A percentile compares a stretch with the other conserved stretches of the same genome.
phyloP scores from a whole-genome alignment of 2,888 invertebrate genomes.

The Trachelus troglodyta region DNA sequence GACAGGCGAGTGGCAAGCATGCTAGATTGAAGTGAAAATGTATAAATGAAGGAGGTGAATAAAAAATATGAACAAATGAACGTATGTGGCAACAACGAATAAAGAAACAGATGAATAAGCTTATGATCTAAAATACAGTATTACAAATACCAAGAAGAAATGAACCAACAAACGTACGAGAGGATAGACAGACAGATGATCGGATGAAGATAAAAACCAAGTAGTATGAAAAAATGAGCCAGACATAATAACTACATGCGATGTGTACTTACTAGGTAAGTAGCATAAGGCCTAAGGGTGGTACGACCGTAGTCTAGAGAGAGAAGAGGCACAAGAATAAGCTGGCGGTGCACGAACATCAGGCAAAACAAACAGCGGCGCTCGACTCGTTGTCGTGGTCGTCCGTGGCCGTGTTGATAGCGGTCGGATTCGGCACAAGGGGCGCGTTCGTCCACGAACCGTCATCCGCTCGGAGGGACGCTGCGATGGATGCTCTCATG shows the following conservation, averaged over 20 bases:
- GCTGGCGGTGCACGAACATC: conserved; percentile 37
- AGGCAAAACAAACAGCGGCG: conserved; percentile 36
- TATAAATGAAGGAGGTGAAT: too few relatives aligned
- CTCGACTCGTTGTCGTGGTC: conserved; percentile 33
- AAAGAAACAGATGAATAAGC: too few relatives aligned
- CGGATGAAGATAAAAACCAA: conserved; percentile 15
- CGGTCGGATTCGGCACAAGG: too few relatives aligned
- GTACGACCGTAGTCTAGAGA: conserved; percentile 29
- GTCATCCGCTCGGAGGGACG: conserved; percentile 37
- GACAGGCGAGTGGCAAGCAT: too few relatives aligned
- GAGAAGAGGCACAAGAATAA: conserved; percentile 8
- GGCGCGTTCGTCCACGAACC: conserved; percentile 27
- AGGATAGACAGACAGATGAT: conserved; percentile 14
- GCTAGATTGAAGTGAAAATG: too few relatives aligned
- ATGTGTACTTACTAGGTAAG: conserved; percentile 44
- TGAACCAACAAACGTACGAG: too few relatives aligned
- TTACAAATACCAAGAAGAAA: too few relatives aligned
- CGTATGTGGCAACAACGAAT: too few relatives aligned
- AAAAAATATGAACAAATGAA: too few relatives aligned
- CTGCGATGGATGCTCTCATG: not conserved
- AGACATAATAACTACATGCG: conserved; percentile 16
- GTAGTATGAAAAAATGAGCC: conserved; percentile 7
- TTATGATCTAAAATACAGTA: too few relatives aligned
- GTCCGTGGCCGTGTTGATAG: conserved; percentile 13
- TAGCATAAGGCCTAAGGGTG: conserved; percentile 56